phyloP scores from a whole-genome alignment of 1,140 invertebrate genomes.

The Bombus terrestris region DNA sequence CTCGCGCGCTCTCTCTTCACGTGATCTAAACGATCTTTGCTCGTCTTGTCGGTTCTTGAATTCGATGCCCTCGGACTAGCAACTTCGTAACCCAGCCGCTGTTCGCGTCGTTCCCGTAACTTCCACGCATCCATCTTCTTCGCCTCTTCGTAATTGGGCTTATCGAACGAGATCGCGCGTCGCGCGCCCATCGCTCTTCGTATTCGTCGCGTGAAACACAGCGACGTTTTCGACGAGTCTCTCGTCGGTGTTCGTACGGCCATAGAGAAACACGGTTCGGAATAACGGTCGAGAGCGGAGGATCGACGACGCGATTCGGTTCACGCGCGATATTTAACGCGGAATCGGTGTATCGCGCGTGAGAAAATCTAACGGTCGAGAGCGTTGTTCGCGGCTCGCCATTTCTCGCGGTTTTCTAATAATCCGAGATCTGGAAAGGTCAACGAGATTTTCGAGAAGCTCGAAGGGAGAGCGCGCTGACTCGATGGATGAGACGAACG shows the following conservation, averaged over 20 bases:
- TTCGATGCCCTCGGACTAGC: background rate
- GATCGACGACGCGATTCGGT: constrained; percentile 10
- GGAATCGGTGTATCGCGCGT: background rate
- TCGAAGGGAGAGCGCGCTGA: background rate
- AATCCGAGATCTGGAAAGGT: constrained; percentile 1
- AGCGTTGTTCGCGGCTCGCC: background rate
- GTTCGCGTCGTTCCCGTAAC: background rate
- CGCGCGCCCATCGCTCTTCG: background rate
- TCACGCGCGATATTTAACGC: constrained; percentile 28
- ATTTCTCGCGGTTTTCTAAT: constrained; percentile 6
- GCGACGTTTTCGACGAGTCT: background rate
- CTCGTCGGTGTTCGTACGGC: background rate
- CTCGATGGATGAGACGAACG: background rate
- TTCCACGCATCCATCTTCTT: background rate
- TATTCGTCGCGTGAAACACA: background rate
- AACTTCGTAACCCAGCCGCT: background rate
- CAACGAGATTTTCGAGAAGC: constrained; percentile 3
- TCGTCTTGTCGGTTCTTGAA: background rate
- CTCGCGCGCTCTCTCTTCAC: background rate
- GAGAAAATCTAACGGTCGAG: constrained; percentile 16
- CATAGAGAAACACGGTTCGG: background rate
- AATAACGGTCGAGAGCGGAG: background rate
- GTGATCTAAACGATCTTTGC: background rate
- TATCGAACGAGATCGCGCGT: background rate
- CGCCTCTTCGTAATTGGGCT: background rate